A percentile compares a stretch with the other conserved stretches of the same genome.
These are phyloP conservation scores for Atta cephalotes DNA, from an alignment of 1,140 invertebrate genomes.

Conservation along the genomic window DNA sequence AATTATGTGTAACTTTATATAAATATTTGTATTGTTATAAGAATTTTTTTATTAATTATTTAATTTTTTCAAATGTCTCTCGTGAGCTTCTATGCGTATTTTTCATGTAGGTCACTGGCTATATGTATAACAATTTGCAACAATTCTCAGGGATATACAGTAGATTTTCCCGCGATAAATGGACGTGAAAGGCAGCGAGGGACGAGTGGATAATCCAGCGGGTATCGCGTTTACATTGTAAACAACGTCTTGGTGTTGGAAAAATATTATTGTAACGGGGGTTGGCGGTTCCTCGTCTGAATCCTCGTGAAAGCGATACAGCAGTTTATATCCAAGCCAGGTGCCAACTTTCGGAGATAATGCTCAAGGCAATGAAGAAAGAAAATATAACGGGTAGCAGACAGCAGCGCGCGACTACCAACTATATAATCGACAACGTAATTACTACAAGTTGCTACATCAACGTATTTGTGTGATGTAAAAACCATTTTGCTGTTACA, in stretches of 20 bases:
- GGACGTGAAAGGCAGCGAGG: constrained; percentile 48
- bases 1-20: background rate
- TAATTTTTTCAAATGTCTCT: background rate
- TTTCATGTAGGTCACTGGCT: background rate
- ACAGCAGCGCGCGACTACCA: background rate
- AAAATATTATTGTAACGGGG: constrained; percentile 78
- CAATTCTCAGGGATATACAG: constrained; percentile 30
- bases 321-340: constrained; percentile 69
- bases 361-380: constrained; percentile 71
- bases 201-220: constrained; percentile 70
- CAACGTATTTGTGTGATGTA: constrained; percentile 11
- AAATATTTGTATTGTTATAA: background rate
- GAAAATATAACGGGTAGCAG: constrained; percentile 63
- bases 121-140: constrained; percentile 38
- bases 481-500: constrained; percentile 24
- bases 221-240: constrained; percentile 69
- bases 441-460: constrained; percentile 51
- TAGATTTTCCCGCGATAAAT: constrained; percentile 52
- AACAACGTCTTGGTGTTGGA: constrained; percentile 76
- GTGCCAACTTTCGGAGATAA: constrained; percentile 73
- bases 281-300: constrained; percentile 38
- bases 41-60: background rate
- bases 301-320: constrained; percentile 73
- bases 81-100: background rate
- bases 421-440: constrained; percentile 28